These are phyloP conservation scores for Hyla sarda DNA, from an alignment of 2,113 vertebrate genomes.

Conservation along the genomic window DNA sequence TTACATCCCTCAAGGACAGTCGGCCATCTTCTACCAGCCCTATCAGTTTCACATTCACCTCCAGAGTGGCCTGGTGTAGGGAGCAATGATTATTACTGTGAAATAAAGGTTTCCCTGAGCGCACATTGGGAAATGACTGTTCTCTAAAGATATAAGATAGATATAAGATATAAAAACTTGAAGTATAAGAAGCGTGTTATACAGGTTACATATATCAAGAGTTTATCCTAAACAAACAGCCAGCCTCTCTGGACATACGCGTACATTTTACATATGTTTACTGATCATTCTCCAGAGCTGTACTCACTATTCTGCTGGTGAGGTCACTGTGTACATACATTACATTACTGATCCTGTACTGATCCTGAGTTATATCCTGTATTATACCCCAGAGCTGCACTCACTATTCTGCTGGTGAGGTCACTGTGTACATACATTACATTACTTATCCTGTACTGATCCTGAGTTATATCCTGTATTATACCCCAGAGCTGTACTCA, in stretches of 20 bases:
- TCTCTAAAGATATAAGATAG: conserved; percentile 62
- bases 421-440: too few relatives aligned
- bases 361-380: too few relatives aligned
- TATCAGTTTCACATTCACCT: conserved; percentile 83
- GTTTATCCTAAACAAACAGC: not conserved
- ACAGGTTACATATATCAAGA: not conserved
- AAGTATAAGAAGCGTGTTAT: not conserved
- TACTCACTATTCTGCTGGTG: too few relatives aligned
- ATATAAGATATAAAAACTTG: conserved; percentile 37
- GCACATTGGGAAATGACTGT: conserved; percentile 65
- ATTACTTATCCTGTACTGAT: too few relatives aligned
- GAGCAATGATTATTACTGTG: conserved; percentile 4
- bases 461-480: too few relatives aligned
- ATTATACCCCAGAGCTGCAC: too few relatives aligned
- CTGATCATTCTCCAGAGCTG: not conserved
- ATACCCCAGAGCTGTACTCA: too few relatives aligned
- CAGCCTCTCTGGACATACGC: not conserved
- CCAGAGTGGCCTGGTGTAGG: conserved; percentile 82
- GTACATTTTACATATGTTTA: not conserved
- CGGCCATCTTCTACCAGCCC: conserved; percentile 80
- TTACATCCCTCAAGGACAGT: conserved; percentile 84
- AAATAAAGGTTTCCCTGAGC: conserved; percentile 69
- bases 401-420: too few relatives aligned
- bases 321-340: too few relatives aligned
- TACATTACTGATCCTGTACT: too few relatives aligned